Evolutionary conservation across 2,888 invertebrate genomes (phyloP), one percentile per base, ranked within the genome.

Genomic region (Melanostoma scalare): DNA sequence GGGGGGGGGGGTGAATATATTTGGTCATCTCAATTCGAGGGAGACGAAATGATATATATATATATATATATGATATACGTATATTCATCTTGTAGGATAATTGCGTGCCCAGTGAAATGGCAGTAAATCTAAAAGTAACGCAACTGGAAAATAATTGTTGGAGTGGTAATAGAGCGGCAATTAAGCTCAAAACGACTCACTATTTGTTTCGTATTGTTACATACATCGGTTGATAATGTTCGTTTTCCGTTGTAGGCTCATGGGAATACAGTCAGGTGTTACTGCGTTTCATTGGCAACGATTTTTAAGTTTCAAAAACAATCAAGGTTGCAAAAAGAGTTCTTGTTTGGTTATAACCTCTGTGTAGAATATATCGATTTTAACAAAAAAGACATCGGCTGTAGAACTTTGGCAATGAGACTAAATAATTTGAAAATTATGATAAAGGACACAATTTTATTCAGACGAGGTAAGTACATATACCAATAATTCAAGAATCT

Each of bases 101-200:
- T 84, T 84, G 78, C 63, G 60, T 74, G 74, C 50, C 69, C 84
- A 79, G 79, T 84, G 84, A 79, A 53, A 74, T 71, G 78, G 79
- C 84, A 84, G 65, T 79, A 84, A 84, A 84, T 84, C 74, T 79
- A 84, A 56, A 53, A 61, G 68, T 61, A 72, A 72, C 33, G 20
- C 46, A 46, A 69, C 58, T 40, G 63, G 30, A 63, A 8, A 63
- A 20, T 61, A 48, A 55, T 40, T 46, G 20, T 56, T 56, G 63
- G 38, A 33, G 58, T 71, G 74, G 58, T 79, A 84, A 84, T 84
- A 79, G 69, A 75, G 69, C 30, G 74, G 78, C 79, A 74, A 78
- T 84, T 79, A 84, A 46, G 74, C 67, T 65, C 65, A 52, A 20
- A 84, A 74, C 82, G 78, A 84, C 73, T 84, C 78, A 78, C 74